A percentile compares a stretch with the other conserved stretches of the same genome.
phyloP scores from a whole-genome alignment of 2,113 vertebrate genomes.

The Bubo scandiacus region DNA sequence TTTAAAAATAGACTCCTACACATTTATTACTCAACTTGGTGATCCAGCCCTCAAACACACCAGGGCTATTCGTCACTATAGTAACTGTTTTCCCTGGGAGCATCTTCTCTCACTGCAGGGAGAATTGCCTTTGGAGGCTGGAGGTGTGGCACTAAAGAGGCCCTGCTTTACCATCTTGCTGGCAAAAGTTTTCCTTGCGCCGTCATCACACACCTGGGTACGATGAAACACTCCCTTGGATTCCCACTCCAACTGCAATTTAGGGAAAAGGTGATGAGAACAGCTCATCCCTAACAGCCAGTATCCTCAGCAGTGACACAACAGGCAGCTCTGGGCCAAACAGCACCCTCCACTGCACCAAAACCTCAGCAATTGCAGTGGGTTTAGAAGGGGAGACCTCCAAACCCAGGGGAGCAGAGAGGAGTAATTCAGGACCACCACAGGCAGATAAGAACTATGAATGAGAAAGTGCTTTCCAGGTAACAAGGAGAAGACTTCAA shows the following conservation, averaged over 20 bases:
- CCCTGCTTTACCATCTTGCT: background rate
- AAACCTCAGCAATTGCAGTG: background rate
- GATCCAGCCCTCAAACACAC: background rate
- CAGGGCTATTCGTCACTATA: constrained; percentile 19
- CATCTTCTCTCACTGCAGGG: background rate
- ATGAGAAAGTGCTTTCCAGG: background rate
- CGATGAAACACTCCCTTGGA: background rate
- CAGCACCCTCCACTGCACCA: background rate
- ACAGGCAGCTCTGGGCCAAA: background rate
- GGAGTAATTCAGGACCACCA: background rate
- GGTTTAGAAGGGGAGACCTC: background rate
- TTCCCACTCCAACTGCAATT: background rate
- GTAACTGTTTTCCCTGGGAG: constrained; percentile 37
- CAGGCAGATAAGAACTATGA: background rate
- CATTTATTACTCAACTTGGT: constrained; percentile 41
- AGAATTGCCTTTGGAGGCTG: background rate
- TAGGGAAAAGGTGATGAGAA: background rate
- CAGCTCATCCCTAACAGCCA: background rate
- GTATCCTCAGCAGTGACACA: background rate
- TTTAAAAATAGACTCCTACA: constrained; percentile 50
- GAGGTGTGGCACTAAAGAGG: background rate
- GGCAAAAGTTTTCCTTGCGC: background rate
- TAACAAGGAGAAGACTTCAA: background rate
- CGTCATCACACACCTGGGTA: background rate
- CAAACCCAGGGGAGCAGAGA: background rate